Conservation (phyloP, 2,113 vertebrate species). For the Lagenorhynchus albirostris region DNA sequence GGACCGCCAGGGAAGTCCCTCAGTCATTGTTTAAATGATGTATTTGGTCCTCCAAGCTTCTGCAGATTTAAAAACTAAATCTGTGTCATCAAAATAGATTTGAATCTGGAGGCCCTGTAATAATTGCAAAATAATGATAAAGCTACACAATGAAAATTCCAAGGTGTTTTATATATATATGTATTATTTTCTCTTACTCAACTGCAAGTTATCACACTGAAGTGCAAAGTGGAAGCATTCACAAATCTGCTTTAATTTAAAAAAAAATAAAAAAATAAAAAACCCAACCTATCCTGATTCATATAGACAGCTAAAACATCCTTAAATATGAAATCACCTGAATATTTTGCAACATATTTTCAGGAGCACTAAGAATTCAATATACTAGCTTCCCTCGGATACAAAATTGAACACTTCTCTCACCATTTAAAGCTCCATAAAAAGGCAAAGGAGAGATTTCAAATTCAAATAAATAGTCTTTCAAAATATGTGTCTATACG, state of each 20-base stretch:
- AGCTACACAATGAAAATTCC: constrained; percentile 22
- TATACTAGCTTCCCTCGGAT: neutral
- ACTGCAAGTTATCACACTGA: neutral
- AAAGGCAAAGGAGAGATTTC: constrained; percentile 3
- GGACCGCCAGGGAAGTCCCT: no score
- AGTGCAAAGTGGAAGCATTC: neutral
- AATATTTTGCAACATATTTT: constrained; percentile 34
- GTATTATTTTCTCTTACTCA: neutral
- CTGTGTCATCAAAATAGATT: neutral
- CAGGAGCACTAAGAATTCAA: constrained; percentile 7
- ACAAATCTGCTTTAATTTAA: neutral
- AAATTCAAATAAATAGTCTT: constrained; percentile 1
- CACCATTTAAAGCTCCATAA: neutral
- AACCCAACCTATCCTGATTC: neutral
- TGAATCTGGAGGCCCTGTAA: constrained; percentile 17
- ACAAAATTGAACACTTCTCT: neutral
- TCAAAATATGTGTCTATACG: neutral
- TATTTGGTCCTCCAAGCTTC: neutral
- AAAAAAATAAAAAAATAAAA: neutral
- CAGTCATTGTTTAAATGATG: neutral
- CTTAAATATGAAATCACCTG: neutral
- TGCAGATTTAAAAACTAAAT: constrained; percentile 40
- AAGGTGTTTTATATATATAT: neutral
- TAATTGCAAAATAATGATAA: neutral
- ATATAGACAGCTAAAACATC: neutral